phyloP scores from a whole-genome alignment of 2,113 vertebrate genomes.

The Hepsetus odoe region DNA sequence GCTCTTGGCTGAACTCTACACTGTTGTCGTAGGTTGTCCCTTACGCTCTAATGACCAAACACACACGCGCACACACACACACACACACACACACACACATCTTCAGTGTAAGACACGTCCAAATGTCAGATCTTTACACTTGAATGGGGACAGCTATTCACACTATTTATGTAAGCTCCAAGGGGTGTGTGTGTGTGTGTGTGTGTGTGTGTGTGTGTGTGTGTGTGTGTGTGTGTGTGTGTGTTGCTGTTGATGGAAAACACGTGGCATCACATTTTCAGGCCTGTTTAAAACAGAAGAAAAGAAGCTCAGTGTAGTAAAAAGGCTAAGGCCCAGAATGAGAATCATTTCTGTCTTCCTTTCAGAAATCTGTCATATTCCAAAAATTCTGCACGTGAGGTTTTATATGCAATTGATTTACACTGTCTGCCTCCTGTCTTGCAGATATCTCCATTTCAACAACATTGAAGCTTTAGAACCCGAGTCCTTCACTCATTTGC shows the following conservation, averaged over 20 bases:
- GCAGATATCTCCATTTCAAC: slow-evolving; percentile 98
- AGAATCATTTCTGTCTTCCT: neutral
- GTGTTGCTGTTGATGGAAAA: neutral
- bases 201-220: too few relatives aligned
- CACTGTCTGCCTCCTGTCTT: slow-evolving; percentile 23
- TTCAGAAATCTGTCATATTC: too few relatives aligned
- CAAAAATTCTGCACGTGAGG: neutral
- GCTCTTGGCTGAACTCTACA: neutral
- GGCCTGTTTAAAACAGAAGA: neutral
- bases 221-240: too few relatives aligned
- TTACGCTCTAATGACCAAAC: neutral
- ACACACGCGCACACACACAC: too few relatives aligned
- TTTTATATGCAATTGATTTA: neutral
- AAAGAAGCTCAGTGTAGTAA: neutral
- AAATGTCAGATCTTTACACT: too few relatives aligned
- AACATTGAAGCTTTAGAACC: slow-evolving; percentile 95
- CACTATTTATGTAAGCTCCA: too few relatives aligned
- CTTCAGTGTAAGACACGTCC: neutral
- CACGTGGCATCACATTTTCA: neutral
- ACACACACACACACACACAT: neutral
- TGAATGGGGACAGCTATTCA: too few relatives aligned
- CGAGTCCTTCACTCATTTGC: slow-evolving; percentile 91
- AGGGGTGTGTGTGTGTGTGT: too few relatives aligned
- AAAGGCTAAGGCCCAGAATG: neutral
- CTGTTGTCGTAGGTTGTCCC: slow-evolving; percentile 15